Evolutionary conservation across 2,888 invertebrate species (phyloP), one percentile per base, ranked within the genome.

Genomic region (Zygothrica quintamaculata): DNA sequence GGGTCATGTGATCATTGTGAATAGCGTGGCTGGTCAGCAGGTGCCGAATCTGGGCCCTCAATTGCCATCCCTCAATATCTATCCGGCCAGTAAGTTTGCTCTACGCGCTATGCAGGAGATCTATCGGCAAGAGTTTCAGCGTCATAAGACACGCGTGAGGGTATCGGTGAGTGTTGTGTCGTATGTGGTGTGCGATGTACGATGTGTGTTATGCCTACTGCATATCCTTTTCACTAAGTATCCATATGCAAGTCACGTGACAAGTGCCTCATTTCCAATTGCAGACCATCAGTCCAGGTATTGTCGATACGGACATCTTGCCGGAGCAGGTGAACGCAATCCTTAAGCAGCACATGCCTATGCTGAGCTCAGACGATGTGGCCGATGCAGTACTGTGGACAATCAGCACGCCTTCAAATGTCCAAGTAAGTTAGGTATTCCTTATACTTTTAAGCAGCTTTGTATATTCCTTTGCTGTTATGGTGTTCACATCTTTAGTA

Each of bases 1-100:
- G 66, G 93, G 93, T 0, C 93, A 93, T 70, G 90, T 93, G 53
- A 89, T 93, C 33, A 91, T 92, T 56, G 89, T 93, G 7, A 92
- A 92, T 22, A 91, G 91, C 61, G 74, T 90, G 1, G 88, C 89
- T 13, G 91, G 91, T 4, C 90, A 90, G 61, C 87, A 87, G 62
- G 89, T 91, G 11, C 89, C 89, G 0, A 89, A 89, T 62, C 59
- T 90, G 36, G 88, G 88, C 0, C 77, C 88, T 0, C 78, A 84
- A 58, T 61, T 90, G 40, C 90, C 90, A 5, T 89, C 89, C 1
- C 74, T 91, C 0, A 91, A 91, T 55, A 79, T 91, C n/a, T 91
- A 91, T 78, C 88, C 90, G 31, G 89, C 90, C 0, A 89, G 89
- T 2, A 91, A 91, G 65, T 89, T 89, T 64, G 91, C 91, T 1